phyloP scores from a whole-genome alignment of 2,888 invertebrate species.

The Epinotia bilunana region DNA sequence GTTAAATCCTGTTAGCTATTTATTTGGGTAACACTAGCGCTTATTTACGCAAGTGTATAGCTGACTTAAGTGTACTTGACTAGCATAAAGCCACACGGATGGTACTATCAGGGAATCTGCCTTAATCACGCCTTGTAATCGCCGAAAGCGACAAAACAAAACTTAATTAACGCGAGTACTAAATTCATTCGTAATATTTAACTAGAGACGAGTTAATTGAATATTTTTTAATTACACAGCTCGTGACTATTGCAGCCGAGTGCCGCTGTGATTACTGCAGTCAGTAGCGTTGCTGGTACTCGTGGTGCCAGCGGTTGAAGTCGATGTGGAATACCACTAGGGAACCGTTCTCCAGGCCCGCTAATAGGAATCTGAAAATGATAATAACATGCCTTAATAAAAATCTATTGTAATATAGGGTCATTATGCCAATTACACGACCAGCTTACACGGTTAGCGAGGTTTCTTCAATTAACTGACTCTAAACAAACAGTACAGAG shows the following conservation, averaged over 20 bases:
- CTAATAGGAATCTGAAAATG: conserved; percentile 94
- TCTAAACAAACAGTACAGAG: background rate
- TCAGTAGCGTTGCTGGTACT: conserved; percentile 97
- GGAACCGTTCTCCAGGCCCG: conserved; percentile 98
- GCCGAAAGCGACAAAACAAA: conserved; percentile 32
- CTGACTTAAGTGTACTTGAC: background rate
- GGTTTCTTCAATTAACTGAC: no score
- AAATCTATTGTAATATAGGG: background rate
- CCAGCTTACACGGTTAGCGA: no score
- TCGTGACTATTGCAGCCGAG: background rate
- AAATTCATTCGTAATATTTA: conserved; percentile 41
- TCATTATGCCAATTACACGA: no score
- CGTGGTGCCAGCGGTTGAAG: conserved; percentile 99
- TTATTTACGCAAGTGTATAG: background rate
- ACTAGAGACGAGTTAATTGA: conserved; percentile 43
- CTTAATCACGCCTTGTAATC: conserved; percentile 29
- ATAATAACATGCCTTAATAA: conserved; percentile 1
- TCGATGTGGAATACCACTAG: conserved; percentile 99
- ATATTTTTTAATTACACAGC: conserved; percentile 39
- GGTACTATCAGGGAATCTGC: conserved; percentile 5
- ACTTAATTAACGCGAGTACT: conserved; percentile 40
- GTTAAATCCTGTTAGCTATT: background rate
- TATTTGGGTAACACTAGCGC: background rate
- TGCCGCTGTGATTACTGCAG: conserved; percentile 18
- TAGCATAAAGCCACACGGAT: conserved; percentile 1